Base-by-base conservation (phyloP, 1,140 invertebrate species). In the Prorops nasuta region DNA sequence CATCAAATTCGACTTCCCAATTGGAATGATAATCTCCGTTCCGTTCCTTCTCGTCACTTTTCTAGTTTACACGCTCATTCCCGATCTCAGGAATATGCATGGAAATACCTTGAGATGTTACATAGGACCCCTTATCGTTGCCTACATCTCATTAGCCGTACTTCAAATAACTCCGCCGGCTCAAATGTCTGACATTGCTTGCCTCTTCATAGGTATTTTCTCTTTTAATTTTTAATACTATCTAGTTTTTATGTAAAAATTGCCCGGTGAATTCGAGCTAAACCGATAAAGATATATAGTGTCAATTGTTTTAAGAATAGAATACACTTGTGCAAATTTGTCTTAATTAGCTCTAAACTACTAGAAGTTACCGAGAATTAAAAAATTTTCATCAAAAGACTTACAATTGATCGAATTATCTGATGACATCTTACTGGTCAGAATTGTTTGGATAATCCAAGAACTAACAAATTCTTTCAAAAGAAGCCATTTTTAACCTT, bases 51-150 rank as follows among this genome's bases (percentile, higher is more conserved):
- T 82, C 3, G 65, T 69, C 1, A 84, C 82, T 0, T 77, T 81
- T 2, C 45, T 74, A 43, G 69, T 82, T 6, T 83, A 83, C 49
- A 56, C 73, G 8, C 60, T 81, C 42, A 63, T 83, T 15, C 78
- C 69, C 0, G 80, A 82, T 39, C 48, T 83, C 9, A 58, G 74
- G n/a, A 82, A 81, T 57, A 77, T 81, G 16, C 81, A 83, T 31
- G 81, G 81, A 1, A 70, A 73, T 21, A 79, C 78, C 1, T 63
- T 83, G n/a, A 76, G 78, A 2, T 77, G 73, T 24, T 81, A 83
- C 52, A 64, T 80, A 0, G 64, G 66, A 17, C 75, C 71, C 32
- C 56, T 83, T 37, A 64, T 79, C 2, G 22, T 80, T 14, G 77
- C 80, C 14, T 83, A 81, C 38, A 53, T 58, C 2, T 60, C 63